Conservation (phyloP, 2,888 invertebrate species). For the Xestia sexstrigata region DNA sequence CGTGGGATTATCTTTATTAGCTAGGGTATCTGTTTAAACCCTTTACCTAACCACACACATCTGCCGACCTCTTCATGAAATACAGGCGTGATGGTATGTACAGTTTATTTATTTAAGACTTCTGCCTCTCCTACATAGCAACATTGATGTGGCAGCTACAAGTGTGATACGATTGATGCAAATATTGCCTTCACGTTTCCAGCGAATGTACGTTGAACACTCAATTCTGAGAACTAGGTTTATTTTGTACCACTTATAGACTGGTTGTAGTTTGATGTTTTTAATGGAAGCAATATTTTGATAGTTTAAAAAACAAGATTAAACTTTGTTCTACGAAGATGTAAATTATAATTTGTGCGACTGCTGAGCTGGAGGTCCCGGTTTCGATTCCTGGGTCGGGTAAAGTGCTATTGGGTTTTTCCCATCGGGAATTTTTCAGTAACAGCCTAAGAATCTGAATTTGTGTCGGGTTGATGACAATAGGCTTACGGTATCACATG, state of each 20-base stretch:
- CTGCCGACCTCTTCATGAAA: too few relatives aligned
- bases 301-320: not conserved
- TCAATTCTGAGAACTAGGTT: constrained; percentile 39
- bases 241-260: constrained; percentile 25
- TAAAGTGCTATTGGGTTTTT: not conserved
- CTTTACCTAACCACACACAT: too few relatives aligned
- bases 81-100: too few relatives aligned
- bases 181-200: constrained; percentile 49
- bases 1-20: too few relatives aligned
- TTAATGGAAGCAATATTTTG: not conserved
- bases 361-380: not conserved
- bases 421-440: not conserved
- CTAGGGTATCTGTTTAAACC: too few relatives aligned
- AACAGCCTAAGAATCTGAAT: too few relatives aligned
- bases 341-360: not conserved
- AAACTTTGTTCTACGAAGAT: not conserved
- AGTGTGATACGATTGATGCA: constrained; percentile 56
- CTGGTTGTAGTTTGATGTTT: not conserved
- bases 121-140: constrained; percentile 10
- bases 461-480: too few relatives aligned
- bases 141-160: constrained; percentile 39
- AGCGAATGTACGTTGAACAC: constrained; percentile 6
- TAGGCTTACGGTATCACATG: too few relatives aligned
- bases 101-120: too few relatives aligned
- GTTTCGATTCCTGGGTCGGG: not conserved